Conservation (phyloP, 2,113 vertebrate genomes). For the Ranitomeya variabilis region DNA sequence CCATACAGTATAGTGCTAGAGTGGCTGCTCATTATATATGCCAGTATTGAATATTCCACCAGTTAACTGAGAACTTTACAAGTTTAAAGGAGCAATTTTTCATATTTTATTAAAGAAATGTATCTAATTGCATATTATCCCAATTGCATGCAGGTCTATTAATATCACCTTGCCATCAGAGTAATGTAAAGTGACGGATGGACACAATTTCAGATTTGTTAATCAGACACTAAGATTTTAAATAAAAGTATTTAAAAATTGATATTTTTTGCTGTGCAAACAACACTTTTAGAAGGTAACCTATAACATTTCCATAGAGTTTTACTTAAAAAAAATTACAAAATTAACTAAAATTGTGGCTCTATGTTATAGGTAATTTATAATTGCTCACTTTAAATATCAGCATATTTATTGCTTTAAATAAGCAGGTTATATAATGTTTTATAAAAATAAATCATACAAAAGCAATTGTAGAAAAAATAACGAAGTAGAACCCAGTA, state of each 20-base stretch:
- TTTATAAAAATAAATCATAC: background rate
- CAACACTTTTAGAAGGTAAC: background rate
- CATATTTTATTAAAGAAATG: conserved; percentile 59
- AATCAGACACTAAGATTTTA: background rate
- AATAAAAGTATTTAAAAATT: background rate
- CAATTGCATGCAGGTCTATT: conserved; percentile 56
- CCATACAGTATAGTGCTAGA: conserved; percentile 60
- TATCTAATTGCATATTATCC: conserved; percentile 58
- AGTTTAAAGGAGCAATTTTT: conserved; percentile 52
- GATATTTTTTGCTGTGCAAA: background rate
- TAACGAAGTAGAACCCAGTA: background rate
- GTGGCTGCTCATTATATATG: conserved; percentile 59
- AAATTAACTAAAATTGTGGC: background rate
- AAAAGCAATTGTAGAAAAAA: background rate
- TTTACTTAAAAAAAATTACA: background rate
- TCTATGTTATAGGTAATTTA: background rate
- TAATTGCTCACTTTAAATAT: background rate
- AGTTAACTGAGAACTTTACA: conserved; percentile 58
- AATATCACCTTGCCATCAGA: conserved; percentile 46
- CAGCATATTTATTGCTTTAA: background rate
- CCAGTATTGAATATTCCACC: conserved; percentile 54
- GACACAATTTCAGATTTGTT: background rate
- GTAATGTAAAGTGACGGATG: conserved; percentile 8
- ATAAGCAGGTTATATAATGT: background rate
- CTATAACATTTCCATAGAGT: background rate